Base-by-base conservation (phyloP, 2,888 invertebrate species). In the Zaprionus lineosus region DNA sequence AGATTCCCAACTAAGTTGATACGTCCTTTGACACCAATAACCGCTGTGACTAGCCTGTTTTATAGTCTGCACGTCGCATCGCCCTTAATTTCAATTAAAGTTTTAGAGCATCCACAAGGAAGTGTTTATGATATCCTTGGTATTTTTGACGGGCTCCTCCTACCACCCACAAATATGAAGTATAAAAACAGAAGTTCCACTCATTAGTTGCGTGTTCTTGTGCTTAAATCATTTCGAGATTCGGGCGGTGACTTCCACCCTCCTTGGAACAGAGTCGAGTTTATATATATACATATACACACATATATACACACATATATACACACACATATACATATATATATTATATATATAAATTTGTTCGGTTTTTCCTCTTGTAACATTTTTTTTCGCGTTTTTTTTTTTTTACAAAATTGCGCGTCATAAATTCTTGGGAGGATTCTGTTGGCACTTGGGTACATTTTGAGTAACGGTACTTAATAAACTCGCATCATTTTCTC, bases 401-500 rank as follows among this genome's bases (percentile, higher is more conserved):
- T 52, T 29, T 26, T 47, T 48, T 58, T 57, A 26, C 46, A 52
- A 64, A 74, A 84, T 62, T 57, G 72, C 62, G 82, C 62, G 59
- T 61, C 78, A 82, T 78, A 78, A 78, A 78, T 78, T 77, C 57
- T 65, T 74, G 56, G 56, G 63, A 53, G 84, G 84, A 84, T 84
- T 78, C 74, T 39, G 71, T 66, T 50, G 26, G 60, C 50, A 31
- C 56, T 28, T 55, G 29, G 43, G 58, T 70, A 62, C 74, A 43
- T 59, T 70, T 67, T 81, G 82, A 78, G 78, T 84, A 84, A 84
- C 84, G 78, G 72, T 82, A 77, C 84, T 78, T 78, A 78, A 78
- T 78, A 78, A 78, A 82, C 84, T 84, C 82, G 84, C 78, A 78
- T 78, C 78, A 78, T 78, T 78, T 78, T 78, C 78, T 68, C 84